Evolutionary conservation across 2,113 vertebrate genomes (phyloP).

Genomic region (Fregetta grallaria): DNA sequence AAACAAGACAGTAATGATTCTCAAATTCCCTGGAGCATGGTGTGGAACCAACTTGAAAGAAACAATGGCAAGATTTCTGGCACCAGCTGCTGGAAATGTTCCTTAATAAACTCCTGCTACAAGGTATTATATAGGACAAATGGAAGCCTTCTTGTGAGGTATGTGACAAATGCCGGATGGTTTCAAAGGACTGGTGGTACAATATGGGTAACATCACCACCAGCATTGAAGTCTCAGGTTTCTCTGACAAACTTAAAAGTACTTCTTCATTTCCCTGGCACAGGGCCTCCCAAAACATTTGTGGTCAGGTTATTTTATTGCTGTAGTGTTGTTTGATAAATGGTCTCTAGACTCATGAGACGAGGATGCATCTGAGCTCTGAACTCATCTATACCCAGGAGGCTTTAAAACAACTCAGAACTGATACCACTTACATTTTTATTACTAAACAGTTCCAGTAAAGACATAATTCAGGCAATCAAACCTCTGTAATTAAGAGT

Average conservation of each 20-base stretch:
- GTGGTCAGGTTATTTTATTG: conserved; percentile 12
- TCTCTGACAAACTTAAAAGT: background rate
- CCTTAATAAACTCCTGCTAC: background rate
- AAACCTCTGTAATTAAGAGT: conserved; percentile 6
- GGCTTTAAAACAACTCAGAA: conserved; percentile 17
- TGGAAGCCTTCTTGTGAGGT: background rate
- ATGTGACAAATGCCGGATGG: background rate
- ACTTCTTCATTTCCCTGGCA: background rate
- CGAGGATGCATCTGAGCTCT: background rate
- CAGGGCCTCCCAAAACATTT: conserved; percentile 1
- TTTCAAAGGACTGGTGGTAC: background rate
- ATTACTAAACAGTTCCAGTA: conserved; percentile 7
- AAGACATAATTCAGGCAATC: conserved; percentile 12
- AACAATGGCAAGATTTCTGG: background rate
- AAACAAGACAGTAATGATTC: background rate
- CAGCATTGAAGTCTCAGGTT: background rate
- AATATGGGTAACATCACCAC: background rate
- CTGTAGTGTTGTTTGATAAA: conserved; percentile 8
- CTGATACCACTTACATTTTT: background rate
- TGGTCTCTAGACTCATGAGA: background rate
- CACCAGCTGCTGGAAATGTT: background rate
- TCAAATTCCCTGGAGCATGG: background rate
- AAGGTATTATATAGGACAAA: background rate
- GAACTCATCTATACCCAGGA: background rate
- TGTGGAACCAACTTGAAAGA: background rate